Evolutionary conservation across 2,888 invertebrate species (phyloP), one percentile per base, ranked within the genome.

Genomic region (Megaustenia siamemsis): DNA sequence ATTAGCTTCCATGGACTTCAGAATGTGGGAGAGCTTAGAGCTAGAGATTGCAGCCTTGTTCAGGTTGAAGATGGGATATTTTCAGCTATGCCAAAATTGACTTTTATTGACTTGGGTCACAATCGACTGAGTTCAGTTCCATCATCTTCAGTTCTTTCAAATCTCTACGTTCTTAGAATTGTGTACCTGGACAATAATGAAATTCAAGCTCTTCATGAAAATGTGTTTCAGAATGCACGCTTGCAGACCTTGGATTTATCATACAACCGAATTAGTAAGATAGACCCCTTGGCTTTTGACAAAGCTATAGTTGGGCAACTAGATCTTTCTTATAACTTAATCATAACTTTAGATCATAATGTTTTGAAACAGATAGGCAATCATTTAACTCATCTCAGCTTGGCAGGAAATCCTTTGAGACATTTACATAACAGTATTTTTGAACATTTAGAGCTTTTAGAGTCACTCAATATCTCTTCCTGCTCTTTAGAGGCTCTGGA

Each of bases 251-350:
- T 92, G 40, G 89, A 90, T 78, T 81, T 92, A 56, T 90, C 91
- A 21, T 85, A 84, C 24, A 92, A 92, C 78, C 82, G 86, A 43
- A 89, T 92, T 35, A 86, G 66, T n/a, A 86, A 86, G 32, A 82
- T 91, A 43, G 80, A 87, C 35, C 45, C 79, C 1, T 85, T 89
- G 69, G 86, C 88, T 6, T 90, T 90, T 63, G 82, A 86, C 28
- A 85, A 89, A 75, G 86, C 87, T 43, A 86, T 86, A 32, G 85
- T 91, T 10, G 86, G 88, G 21, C 82, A 88, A 40, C 82, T 92
- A 21, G 89, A 91, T 77, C 85, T 92, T n/a, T 92, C 91, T 3
- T 81, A 86, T 66, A 92, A 92, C 83, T 87, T 80, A 12, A 86
- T 92, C 18, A 85, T 86, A 56, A 79, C 82, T 38, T 80, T 92